Base-by-base conservation (phyloP, 2,888 invertebrate species). In the Ypsolopha scabrella region DNA sequence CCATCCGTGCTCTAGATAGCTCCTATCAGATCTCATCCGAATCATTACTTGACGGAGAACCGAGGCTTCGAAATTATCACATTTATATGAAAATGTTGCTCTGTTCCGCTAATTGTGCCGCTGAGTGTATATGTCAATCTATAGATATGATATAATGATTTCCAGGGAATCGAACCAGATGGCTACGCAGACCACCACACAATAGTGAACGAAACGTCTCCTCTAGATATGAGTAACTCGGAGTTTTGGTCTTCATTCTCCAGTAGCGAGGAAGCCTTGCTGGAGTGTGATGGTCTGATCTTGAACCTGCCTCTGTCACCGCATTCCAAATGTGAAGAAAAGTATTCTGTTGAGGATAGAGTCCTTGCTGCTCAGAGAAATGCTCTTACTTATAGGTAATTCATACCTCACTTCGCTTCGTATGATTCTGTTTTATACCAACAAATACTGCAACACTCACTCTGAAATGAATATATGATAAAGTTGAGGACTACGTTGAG, bases 221-320 rank as follows among this genome's bases (percentile, higher is more conserved):
- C 88, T 6, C 88, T 91, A 60, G 93, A 93, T 64, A 89, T 90
- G 77, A 92, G 92, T 59, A 91, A 92, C 75, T 93, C 93, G 0
- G 93, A 93, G 70, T 93, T 91, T 75, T 93, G 92, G 91, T 93
- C 93, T 0, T 93, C 93, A 0, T 93, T 93, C 79, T 93, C 93
- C 13, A 92, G 92, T 68, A 93, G 93, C 45, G 94, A 94, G 65
- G 94, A 94, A 65, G 91, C 92, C 0, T 75, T 94, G 6, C 68
- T 93, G 10, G 91, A 92, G 61, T 93, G 94, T 60, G 91, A 90
- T 36, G 94, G 93, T 0, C 76, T 93, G 41, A 90, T 94, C 53
- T 76, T 93, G 6, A 93, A 92, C 70, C 75, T 93, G 37, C 93
- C 93, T 0, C 71, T 93, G 4, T 90, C 90, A 0, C 92, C 93